Evolutionary conservation across 2,113 vertebrate species (phyloP), one percentile per base, ranked within the genome.

Genomic region (Vidua macroura): DNA sequence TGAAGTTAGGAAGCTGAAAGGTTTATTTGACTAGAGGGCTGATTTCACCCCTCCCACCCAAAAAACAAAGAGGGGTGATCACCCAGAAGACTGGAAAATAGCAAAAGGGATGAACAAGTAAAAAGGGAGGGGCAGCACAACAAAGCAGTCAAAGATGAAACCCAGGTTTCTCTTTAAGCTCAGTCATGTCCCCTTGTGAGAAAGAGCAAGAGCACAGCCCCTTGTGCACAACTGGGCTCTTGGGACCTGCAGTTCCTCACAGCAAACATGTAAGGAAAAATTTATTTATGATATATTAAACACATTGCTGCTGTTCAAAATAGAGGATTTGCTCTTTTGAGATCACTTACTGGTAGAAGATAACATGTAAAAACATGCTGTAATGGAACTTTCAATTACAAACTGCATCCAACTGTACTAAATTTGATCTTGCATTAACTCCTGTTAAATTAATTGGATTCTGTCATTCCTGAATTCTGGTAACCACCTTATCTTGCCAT

Each of bases 1-100:
- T 92, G 92, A 86, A 96, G 93, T 68, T 83, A 93, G 79, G 53
- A 92, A 83, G 52, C 87, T 93, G 82, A 95, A 94, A 95, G 95
- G 94, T 92, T 95, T 96, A 89, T 94, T 96, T 95, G 83, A 88
- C 94, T 58, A 81, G 69, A 83, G 79, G 51, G 83, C 43, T 68
- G 73, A 70, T 79, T 88, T 82, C 41, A 74, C 35, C 52, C 44
- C 60, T 74, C 86, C 68, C 31, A 64, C 31, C 25, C 51, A 39
- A 62, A 86, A 86, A 82, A 74, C 74, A 56, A 70, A 55, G 48
- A 63, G 31, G 48, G 44, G 39, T 44, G 53, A 89, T 69, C 41
- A 37, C 60, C n/a, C 33, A 58, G 41, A 74, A 52, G 58, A 81
- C 35, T 83, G 66, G 60, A 79, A 90, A 90, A 75, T 60, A 20